These are phyloP conservation scores for Pavo muticus DNA, from an alignment of 2,113 vertebrate species.

Conservation along the genomic window DNA sequence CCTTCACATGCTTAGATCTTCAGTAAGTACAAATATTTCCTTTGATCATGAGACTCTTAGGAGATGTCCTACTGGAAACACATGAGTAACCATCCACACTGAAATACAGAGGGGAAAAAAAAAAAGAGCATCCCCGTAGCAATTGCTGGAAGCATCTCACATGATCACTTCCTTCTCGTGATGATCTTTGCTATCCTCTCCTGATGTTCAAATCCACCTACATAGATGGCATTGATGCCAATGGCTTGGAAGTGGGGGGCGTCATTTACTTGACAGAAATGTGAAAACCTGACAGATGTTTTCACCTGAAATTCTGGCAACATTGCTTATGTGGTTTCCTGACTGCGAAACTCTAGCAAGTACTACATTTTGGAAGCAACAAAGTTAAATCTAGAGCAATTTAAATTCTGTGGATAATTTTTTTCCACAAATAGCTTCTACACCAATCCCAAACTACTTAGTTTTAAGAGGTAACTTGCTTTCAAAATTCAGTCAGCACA, in stretches of 20 bases:
- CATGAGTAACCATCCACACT: fast-evolving
- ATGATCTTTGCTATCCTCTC: too few relatives aligned
- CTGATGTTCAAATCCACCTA: background rate
- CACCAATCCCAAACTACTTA: background rate
- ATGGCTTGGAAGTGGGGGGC: background rate
- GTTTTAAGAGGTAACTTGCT: background rate
- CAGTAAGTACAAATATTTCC: background rate
- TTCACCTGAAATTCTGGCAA: background rate
- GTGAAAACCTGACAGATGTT: background rate
- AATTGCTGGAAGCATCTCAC: background rate
- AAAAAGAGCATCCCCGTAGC: background rate
- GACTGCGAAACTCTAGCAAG: background rate
- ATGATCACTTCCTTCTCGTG: background rate
- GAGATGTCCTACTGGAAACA: background rate
- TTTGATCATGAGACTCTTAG: background rate
- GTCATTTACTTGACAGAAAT: background rate
- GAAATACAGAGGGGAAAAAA: background rate
- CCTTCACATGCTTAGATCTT: background rate
- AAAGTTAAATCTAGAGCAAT: background rate
- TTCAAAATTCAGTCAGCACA: background rate
- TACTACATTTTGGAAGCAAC: background rate
- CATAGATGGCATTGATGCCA: background rate
- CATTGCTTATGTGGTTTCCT: background rate
- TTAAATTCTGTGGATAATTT: too few relatives aligned
- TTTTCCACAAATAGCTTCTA: background rate